Conservation (phyloP, 2,797 vertebrate genomes). For the Apogon hyalosoma region DNA sequence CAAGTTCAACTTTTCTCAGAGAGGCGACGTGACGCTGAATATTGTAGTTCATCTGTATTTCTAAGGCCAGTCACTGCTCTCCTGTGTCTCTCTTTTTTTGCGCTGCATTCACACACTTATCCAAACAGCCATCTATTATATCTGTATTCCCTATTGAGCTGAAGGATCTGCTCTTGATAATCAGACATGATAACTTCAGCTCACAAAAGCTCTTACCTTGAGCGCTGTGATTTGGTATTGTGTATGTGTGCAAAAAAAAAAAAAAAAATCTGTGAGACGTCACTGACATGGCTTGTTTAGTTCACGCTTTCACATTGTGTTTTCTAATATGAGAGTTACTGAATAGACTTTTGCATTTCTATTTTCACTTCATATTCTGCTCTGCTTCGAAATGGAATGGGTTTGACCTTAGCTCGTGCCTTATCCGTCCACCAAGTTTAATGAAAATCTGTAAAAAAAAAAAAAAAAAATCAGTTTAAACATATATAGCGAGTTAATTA, state of each 20-base stretch:
- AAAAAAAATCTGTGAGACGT: neutral
- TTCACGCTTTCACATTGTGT: neutral
- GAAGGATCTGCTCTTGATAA: neutral
- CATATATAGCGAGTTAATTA: too few relatives aligned
- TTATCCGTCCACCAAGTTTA: too few relatives aligned
- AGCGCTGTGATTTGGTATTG: neutral
- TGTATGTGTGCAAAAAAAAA: neutral
- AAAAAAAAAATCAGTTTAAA: too few relatives aligned
- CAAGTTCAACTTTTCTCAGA: slow-evolving; percentile 8
- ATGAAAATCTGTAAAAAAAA: too few relatives aligned
- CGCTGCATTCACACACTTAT: neutral
- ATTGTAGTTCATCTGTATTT: neutral
- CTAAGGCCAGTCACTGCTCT: slow-evolving; percentile 4
- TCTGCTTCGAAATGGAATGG: too few relatives aligned
- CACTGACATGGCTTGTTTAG: neutral
- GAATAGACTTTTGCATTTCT: too few relatives aligned
- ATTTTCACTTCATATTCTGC: too few relatives aligned
- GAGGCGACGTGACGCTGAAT: too few relatives aligned
- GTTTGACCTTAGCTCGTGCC: too few relatives aligned
- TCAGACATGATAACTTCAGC: neutral
- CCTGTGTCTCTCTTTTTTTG: neutral
- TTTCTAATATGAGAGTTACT: neutral
- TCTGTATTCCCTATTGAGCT: neutral
- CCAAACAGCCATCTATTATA: neutral
- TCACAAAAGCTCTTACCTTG: neutral